phyloP scores from a whole-genome alignment of 2,113 vertebrate genomes.

The Talpa occidentalis region DNA sequence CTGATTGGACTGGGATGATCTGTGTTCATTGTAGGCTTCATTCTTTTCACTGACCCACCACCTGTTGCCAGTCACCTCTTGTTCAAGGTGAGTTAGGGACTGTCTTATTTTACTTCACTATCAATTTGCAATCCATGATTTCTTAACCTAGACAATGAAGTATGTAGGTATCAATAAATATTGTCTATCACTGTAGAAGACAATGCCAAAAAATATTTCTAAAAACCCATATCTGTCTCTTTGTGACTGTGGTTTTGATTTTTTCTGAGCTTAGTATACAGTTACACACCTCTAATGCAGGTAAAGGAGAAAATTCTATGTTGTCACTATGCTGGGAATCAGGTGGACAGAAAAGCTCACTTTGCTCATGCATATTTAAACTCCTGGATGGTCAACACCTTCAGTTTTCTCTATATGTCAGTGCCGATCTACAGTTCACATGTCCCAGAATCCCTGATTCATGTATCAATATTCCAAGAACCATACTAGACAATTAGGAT shows the following conservation, averaged over 20 bases:
- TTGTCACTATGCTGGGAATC: not conserved
- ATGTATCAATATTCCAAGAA: not conserved
- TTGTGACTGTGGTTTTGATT: not conserved
- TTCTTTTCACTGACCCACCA: not conserved
- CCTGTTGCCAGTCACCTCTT: not conserved
- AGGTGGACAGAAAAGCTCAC: not conserved
- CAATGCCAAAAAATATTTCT: not conserved
- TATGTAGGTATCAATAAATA: not conserved
- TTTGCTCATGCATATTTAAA: not conserved
- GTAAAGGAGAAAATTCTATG: not conserved
- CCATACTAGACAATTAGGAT: not conserved
- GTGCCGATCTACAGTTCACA: not conserved
- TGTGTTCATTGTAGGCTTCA: not conserved
- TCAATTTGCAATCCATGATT: not conserved
- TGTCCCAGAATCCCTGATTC: not conserved
- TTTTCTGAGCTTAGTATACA: not conserved
- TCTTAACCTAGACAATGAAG: not conserved
- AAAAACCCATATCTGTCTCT: not conserved
- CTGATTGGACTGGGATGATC: not conserved
- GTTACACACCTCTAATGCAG: not conserved
- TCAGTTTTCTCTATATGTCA: not conserved
- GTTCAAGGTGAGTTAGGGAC: not conserved
- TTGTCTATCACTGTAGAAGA: not conserved
- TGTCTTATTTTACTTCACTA: slow-evolving; percentile 16
- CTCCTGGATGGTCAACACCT: not conserved